Percentiles rank a stretch among this genome's conserved stretches.
Evolutionary conservation across 1,140 invertebrate species (phyloP).

Genomic region (Lepidurus apus): DNA sequence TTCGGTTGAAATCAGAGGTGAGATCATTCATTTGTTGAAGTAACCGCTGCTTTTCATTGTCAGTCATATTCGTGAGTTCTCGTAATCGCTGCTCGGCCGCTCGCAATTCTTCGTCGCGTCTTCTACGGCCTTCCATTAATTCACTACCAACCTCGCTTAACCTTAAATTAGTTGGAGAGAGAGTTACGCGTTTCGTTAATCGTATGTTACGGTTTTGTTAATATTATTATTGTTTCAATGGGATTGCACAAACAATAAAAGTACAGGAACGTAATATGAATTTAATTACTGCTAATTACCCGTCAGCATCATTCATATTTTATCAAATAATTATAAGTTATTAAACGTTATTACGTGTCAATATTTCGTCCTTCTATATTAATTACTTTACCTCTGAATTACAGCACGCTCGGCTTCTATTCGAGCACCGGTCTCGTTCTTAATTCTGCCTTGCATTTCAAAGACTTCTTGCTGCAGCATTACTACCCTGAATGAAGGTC

Average conservation of each 20-base stretch:
- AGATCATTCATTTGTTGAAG: conserved; percentile 3
- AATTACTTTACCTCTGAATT: neutral
- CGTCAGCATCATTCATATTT: no score
- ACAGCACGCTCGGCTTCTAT: neutral
- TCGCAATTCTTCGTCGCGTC: conserved; percentile 5
- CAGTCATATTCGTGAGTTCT: neutral
- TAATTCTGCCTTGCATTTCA: conserved; percentile 16
- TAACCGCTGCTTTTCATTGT: conserved; percentile 4
- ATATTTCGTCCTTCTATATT: neutral
- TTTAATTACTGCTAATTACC: no score
- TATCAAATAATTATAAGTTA: neutral
- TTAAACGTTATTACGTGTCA: neutral
- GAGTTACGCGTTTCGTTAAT: neutral
- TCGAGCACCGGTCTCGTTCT: neutral
- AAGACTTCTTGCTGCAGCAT: conserved; percentile 10
- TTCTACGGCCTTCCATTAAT: conserved; percentile 2
- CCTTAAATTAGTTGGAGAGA: neutral
- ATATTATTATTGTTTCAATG: no score
- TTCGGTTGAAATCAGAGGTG: neutral
- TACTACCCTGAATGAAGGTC: neutral
- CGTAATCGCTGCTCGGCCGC: neutral
- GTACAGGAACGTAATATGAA: no score
- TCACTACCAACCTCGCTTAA: neutral
- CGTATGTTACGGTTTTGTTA: neutral
- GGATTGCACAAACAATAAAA: no score